Evolutionary conservation across 2,113 vertebrate species (phyloP), one percentile per base, ranked within the genome.

Genomic region (Gymnogyps californianus): DNA sequence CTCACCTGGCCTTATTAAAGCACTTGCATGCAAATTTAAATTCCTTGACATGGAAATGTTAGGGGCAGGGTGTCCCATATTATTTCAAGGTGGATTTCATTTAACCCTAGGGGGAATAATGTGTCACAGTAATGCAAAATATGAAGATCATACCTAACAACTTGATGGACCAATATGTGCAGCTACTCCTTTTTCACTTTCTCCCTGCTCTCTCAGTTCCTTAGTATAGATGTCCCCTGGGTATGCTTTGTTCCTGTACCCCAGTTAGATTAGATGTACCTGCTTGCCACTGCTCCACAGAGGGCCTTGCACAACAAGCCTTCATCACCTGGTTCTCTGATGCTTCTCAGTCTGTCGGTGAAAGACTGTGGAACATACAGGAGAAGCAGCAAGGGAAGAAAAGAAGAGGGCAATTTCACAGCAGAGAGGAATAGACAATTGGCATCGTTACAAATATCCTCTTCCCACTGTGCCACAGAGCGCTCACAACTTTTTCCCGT

Each of bases 401-500:
- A 25, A 51, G 46, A 46, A 19, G 42, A 44, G 59, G 69, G 32
- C 25, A 22, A 4, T 55, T 67, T 87, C 77, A 21, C 69, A 79
- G 74, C 74, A 89, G 57, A 81, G 55, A 46, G 74, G 32, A 78
- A 2, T 11, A 62, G 22, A 3, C 20, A 61, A 40, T 24, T 88
- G 87, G 32, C 58, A 26, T 54, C 0, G 0, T 59, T 77, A 47
- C 38, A 93, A 7, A 19, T 10, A 29, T 3, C 46, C 26, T 72
- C 59, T 47, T 80, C 55, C n/a, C 29, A 11, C 64, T 54, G 46
- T 70, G 71, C 72, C 29, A 4, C 2, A 18, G 62, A 79, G 24
- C 54, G 20, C n/a, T 61, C 10, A 0, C 16, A 24, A 16, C 44
- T 55, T 62, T 17, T 34, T 16, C 64, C 64, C 1, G 1, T 0